These are phyloP conservation scores for Macrotrachela quadricornifera DNA, from an alignment of 1,140 invertebrate genomes.

Conservation along the genomic window DNA sequence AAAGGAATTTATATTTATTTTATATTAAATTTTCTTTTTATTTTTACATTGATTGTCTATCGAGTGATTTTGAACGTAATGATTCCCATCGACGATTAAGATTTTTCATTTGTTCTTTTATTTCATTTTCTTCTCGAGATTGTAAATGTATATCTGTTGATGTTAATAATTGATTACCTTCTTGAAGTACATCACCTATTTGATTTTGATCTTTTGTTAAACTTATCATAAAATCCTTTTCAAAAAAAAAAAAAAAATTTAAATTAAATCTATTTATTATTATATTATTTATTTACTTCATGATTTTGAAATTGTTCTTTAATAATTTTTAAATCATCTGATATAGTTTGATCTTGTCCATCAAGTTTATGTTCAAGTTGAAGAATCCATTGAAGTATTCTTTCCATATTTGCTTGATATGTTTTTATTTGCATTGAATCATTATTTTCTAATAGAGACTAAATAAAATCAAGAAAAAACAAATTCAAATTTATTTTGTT, in stretches of 20 bases:
- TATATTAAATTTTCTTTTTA: no score
- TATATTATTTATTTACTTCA: conserved; percentile 35
- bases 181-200: conserved; percentile 57
- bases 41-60: conserved; percentile 43
- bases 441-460: no score
- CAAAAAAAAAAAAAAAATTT: not conserved
- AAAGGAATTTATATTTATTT: no score
- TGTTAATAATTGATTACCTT: conserved; percentile 51
- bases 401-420: conserved; percentile 63
- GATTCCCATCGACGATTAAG: conserved; percentile 67
- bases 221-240: conserved; percentile 52
- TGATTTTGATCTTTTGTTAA: conserved; percentile 58
- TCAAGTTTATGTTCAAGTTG: conserved; percentile 61
- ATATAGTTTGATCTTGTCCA: conserved; percentile 31
- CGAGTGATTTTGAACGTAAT: conserved; percentile 50
- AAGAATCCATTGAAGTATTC: conserved; percentile 47
- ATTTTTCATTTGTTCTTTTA: conserved; percentile 61
- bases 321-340: conserved; percentile 39
- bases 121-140: conserved; percentile 47
- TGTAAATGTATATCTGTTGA: not conserved
- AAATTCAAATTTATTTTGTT: no score
- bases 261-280: no score
- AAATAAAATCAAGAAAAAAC: no score
- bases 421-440: conserved; percentile 11
- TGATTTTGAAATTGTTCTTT: conserved; percentile 64